Percentiles rank a stretch among this genome's conserved stretches.
phyloP scores from a whole-genome alignment of 2,888 invertebrate genomes.

The Drosophila picticornis region DNA sequence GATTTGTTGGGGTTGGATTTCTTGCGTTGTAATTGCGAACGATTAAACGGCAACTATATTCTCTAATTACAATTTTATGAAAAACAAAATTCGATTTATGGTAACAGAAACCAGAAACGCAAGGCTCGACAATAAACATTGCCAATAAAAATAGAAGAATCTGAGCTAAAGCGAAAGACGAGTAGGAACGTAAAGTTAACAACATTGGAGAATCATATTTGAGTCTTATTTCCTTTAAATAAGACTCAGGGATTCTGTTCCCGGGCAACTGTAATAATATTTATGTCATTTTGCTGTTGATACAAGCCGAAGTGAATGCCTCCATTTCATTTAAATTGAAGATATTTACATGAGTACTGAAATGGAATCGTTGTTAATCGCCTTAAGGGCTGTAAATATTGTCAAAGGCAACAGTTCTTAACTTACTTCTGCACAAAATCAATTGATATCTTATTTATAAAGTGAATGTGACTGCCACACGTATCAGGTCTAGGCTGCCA shows the following conservation, averaged over 20 bases:
- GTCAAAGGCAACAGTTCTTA: slow-evolving; percentile 51
- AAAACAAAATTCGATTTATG: neutral
- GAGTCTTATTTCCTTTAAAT: slow-evolving; percentile 13
- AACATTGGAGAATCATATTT: slow-evolving; percentile 13
- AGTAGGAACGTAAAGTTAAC: slow-evolving; percentile 31
- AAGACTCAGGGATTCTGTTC: slow-evolving; percentile 22
- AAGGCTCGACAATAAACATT: neutral
- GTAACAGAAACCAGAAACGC: slow-evolving; percentile 1
- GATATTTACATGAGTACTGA: slow-evolving; percentile 53
- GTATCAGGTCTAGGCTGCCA: slow-evolving; percentile 2
- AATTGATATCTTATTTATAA: slow-evolving; percentile 81
- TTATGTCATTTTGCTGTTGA: slow-evolving; percentile 48
- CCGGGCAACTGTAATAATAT: slow-evolving; percentile 56
- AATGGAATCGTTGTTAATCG: slow-evolving; percentile 70
- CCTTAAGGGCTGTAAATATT: slow-evolving; percentile 74
- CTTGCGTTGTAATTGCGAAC: neutral
- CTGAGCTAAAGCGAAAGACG: slow-evolving; percentile 6
- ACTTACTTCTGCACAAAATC: slow-evolving; percentile 57
- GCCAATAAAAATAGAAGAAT: slow-evolving; percentile 32
- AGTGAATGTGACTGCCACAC: slow-evolving; percentile 50
- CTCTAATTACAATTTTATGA: neutral
- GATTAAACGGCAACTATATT: neutral
- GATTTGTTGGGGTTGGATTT: too few relatives aligned
- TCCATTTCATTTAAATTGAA: slow-evolving; percentile 44
- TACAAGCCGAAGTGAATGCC: slow-evolving; percentile 29